phyloP scores from a whole-genome alignment of 2,888 invertebrate species.

The Scaptomyza cyrtandrae region DNA sequence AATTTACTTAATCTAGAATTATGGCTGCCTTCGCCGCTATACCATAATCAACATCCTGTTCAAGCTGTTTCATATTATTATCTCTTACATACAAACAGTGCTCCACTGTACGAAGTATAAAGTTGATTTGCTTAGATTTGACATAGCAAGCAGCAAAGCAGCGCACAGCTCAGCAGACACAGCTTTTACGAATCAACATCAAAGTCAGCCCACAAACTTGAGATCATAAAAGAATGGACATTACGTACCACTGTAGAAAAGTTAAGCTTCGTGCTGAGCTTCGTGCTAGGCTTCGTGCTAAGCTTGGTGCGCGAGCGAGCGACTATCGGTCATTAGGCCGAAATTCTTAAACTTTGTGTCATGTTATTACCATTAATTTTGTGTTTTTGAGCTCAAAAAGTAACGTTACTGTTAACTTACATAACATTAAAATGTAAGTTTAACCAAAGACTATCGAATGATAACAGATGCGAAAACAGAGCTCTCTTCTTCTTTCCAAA shows the following conservation, averaged over 20 bases:
- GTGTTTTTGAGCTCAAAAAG: constrained; percentile 5
- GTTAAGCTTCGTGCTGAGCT: constrained; percentile 19
- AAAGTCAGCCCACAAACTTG: constrained; percentile 29
- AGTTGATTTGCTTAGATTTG: constrained; percentile 49
- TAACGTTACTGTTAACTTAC: constrained; percentile 14
- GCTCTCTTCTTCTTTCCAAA: too few species aligned
- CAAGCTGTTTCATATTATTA: not conserved
- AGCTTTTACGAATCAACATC: constrained; percentile 44
- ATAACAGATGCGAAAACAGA: too few species aligned
- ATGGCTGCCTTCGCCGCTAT: too few species aligned
- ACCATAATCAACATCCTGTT: too few species aligned
- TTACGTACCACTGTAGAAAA: constrained; percentile 41
- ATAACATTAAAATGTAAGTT: not conserved
- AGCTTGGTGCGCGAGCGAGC: not conserved
- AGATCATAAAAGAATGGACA: constrained; percentile 36
- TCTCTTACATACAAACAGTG: not conserved
- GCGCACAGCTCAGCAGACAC: constrained; percentile 14
- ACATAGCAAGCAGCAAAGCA: constrained; percentile 16
- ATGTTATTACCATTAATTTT: constrained; percentile 29
- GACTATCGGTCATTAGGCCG: constrained; percentile 36
- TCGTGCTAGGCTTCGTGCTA: too few species aligned
- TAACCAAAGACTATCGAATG: not conserved
- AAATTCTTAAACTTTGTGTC: constrained; percentile 16
- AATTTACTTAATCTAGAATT: too few species aligned
- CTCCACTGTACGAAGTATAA: constrained; percentile 32